Base-by-base conservation (phyloP, 35 echinoderm and acorn worm species). In the Strongylocentrotus purpuratus region DNA sequence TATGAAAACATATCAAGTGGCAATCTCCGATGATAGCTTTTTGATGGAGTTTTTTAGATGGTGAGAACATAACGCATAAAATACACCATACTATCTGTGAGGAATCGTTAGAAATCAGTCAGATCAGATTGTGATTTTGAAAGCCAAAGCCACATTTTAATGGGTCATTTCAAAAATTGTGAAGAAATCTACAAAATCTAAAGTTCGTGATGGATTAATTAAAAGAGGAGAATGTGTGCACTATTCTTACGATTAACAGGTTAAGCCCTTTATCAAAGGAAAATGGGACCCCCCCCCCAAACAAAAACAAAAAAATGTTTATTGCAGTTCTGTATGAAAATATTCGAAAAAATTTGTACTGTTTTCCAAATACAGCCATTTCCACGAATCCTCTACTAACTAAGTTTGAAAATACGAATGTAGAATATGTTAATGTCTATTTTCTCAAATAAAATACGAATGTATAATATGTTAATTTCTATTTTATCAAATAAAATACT, bases 1-100 rank as follows among this genome's bases (percentile, higher is more conserved):
- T 93, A 93, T 93, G 48, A 93, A 93, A 93, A 93, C 91, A 93
- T 93, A 93, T 93, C 91, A 31, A 93, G 46, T 93, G 46, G 91
- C 91, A 58, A 93, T 93, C 91, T 93, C 14, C 48, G 91, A 58
- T 93, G 91, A 93, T 93, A 93, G 46, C 33, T 58, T 93, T 35
- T 89, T 89, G 87, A 89, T 89, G 45, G 87, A 31, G 65, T n/a
- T 78, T 41, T 41, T 89, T 45, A 89, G 31, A 89, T 89, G 12
- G 87, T 89, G 87, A 22, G 32, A 89, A 89, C 4, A 28, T n/a
- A 78, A 45, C 87, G n/a, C 45, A 89, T 33, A 89, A 33, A 89
- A 22, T 89, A 46, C 87, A 32, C 87, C 1, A 46, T 46, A 33
- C 87, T 89, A 5, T n/a, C 65, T 7, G 65, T n/a, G 65, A 28